Evolutionary conservation across 1,140 invertebrate species (phyloP).

Genomic region (Tetramorium alpestre): DNA sequence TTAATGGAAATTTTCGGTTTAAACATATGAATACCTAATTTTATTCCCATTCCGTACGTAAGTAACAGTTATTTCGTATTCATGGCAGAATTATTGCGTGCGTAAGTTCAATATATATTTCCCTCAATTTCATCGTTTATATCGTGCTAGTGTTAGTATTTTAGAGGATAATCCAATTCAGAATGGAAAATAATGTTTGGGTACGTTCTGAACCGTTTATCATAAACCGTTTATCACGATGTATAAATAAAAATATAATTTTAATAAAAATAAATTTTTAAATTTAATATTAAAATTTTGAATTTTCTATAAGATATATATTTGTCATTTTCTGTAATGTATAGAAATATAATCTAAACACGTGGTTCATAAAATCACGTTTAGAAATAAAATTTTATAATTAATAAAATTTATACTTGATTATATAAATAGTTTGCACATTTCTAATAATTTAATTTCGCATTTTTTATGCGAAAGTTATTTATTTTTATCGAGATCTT

Average conservation of each 20-base stretch:
- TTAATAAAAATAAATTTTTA: neutral
- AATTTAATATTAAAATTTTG: neutral
- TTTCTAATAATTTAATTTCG: neutral
- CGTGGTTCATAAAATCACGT: neutral
- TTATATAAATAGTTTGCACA: neutral
- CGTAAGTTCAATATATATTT: constrained; percentile 26
- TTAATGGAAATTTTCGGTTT: constrained; percentile 36
- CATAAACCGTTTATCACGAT: neutral
- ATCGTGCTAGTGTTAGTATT: neutral
- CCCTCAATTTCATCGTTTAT: neutral
- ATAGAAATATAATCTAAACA: neutral
- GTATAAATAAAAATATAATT: neutral
- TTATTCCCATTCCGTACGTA: neutral
- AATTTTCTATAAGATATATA: neutral
- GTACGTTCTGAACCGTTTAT: neutral
- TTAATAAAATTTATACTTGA: neutral
- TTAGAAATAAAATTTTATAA: neutral
- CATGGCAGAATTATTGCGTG: constrained; percentile 29
- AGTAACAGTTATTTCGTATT: constrained; percentile 43
- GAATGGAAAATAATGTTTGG: neutral
- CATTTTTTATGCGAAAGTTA: neutral
- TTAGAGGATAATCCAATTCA: neutral
- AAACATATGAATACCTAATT: constrained; percentile 25
- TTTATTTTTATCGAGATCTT: neutral
- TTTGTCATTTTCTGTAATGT: neutral